Evolutionary conservation across 2,113 vertebrate species (phyloP), one percentile per base, ranked within the genome.

Genomic region (Planiliza haematocheilus): DNA sequence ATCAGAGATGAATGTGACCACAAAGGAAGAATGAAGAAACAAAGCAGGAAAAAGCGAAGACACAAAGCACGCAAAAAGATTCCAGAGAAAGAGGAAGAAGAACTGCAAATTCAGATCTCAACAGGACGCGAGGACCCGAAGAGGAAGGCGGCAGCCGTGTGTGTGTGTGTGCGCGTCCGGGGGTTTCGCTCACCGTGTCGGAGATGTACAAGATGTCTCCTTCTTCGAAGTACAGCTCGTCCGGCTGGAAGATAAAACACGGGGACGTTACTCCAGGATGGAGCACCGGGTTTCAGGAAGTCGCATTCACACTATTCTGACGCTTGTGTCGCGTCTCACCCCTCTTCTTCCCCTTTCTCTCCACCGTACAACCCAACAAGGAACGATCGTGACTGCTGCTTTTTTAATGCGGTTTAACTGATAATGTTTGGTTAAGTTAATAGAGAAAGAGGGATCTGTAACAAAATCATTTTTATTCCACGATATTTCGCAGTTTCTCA

Each of bases 221-320:
- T 92, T 99, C 98, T 91, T 99, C 98, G 89, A 99, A 99, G 88
- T 96, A 99, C 24, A 99, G 90, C 83, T 99, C 98, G 91, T 99
- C 98, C 20, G 98, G 96, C 98, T 99, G 89, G 36, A 93, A 82
- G 91, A 74, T 0, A 49, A 67, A 58, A 51, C 8, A 1, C 11
- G 14, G 11, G 2, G 24, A 2, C 42, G 24, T 14, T n/a, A 7
- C 34, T 39, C 42, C 18, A 12, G 46, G 21, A 10, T 42, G 3
- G 24, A 30, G 24, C 5, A 30, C 5, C 24, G 5, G 24, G 24
- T 30, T 30, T 30, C 37, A 18, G 11, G 50, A 70, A 42, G 20
- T 1, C 1, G 7, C 18, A 30, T 38, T 55, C 17, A 38, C 17
- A 49, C 21, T 8, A 4, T 21, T 75, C 10, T 58, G 37, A 56